Evolutionary conservation across 2,113 vertebrate species (phyloP), one percentile per base, ranked within the genome.

Genomic region (Xiphophorus hellerii): DNA sequence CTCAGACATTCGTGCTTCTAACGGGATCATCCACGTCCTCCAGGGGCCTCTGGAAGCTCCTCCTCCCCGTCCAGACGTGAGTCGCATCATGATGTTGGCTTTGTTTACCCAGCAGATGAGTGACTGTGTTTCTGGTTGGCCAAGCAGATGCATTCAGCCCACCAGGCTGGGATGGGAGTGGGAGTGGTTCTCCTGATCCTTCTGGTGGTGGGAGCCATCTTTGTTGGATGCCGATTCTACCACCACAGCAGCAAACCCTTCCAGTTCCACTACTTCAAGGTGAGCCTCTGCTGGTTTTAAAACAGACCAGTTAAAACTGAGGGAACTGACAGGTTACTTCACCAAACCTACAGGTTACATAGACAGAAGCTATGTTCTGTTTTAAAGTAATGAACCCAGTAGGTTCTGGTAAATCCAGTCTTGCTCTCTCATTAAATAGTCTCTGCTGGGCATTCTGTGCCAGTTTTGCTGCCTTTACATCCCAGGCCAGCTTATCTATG

Each of bases 21-120:
- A 99, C 0, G 98, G 97, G 39, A 89, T 99, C 77, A 96, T 99
- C 78, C 97, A 99, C 3, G 72, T 97, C 3, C 96, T 99, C 28
- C 95, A 95, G 73, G 91, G 92, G 25, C 95, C 98, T 11, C 86
- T 99, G 64, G 94, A 91, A 82, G 97, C 97, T 13, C 96, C 96
- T 6, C 92, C 96, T 0, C 92, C 88, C 0, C 69, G 62, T n/a
- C 89, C 87, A 2, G 30, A 71, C 78, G 97, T 96, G 80, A 95
- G 95, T 66, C 44, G 35, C 15, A 11, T 68, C 77, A 39, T 0
- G 1, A 33, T 29, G 7, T 30, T 13, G n/a, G 27, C 10, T 2
- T 1, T 12, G 22, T n/a, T 39, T 39, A 17, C 25, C 6, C 62
- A 30, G 42, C 63, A 27, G 70, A 62, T 48, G 35, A 51, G 30